Evolutionary conservation across 2,797 vertebrate genomes (phyloP), one percentile per base, ranked within the genome.

Genomic region (Rhabdophis nuchalis): DNA sequence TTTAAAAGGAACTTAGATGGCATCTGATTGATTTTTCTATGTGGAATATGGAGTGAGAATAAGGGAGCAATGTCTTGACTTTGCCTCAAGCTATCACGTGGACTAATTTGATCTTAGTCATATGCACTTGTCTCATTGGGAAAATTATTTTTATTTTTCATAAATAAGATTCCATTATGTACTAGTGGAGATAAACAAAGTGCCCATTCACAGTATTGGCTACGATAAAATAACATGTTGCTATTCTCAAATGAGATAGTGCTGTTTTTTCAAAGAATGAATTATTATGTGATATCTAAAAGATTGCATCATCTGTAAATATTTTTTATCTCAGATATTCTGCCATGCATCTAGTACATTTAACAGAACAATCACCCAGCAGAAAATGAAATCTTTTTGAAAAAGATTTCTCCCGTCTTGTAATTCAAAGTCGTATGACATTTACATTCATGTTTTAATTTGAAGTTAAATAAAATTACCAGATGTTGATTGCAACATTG

Each of bases 361-460:
- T 94, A 93, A 77, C 16, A 36, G n/a, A 14, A 32, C 4, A 36
- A 72, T 20, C 7, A 36, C 68, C 1, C 18, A 10, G 32, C 68
- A 41, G 93, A 92, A 88, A 91, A 29, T 4, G 18, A 56, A 61
- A 61, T 46, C 25, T 60, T 41, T 13, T 88, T 12, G 27, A 41
- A 29, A 91, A 92, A 86, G 68, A 92, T 89, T 92, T 41, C 64
- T 20, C 68, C 18, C 0, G 53, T 77, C 92, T 95, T 94, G 90
- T 88, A 89, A 88, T 14, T 41, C 14, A 32, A 5, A 54, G 25
- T 85, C 50, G 36, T 54, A 27, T 50, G 14, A 58, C 25, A 41
- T 90, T 90, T 86, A 85, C 20, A 57, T 52, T 58, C 12, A 6
- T 86, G 27, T 9, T 53, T 72, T 82, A 77, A 77, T 41, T 58